Conservation (phyloP, 2,797 vertebrate species). For the Synanceia verrucosa region DNA sequence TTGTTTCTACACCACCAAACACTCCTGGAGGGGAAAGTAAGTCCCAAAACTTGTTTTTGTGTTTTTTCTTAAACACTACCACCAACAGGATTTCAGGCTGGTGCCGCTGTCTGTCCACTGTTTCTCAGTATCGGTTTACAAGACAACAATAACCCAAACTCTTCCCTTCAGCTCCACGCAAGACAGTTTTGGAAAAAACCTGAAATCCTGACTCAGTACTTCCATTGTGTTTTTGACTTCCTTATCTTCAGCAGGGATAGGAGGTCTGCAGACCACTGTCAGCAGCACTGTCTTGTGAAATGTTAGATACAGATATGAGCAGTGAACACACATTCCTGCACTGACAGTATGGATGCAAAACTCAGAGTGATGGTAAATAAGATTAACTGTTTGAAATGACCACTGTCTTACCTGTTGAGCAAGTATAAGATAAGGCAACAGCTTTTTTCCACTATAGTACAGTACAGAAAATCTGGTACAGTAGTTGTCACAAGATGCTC, state of each 20-base stretch:
- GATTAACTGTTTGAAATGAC: background rate
- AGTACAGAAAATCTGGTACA: background rate
- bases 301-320: background rate
- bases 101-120: background rate
- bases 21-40: constrained; percentile 99
- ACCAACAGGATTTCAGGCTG: constrained; percentile 20
- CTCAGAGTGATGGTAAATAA: no score
- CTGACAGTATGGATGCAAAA: background rate
- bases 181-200: constrained; percentile 26
- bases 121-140: background rate
- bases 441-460: no score
- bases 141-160: background rate
- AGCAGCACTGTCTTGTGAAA: constrained; percentile 17
- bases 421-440: background rate
- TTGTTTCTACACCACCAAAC: constrained; percentile 99
- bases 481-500: background rate
- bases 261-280: constrained; percentile 12
- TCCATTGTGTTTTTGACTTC: constrained; percentile 60
- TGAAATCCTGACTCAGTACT: constrained; percentile 55
- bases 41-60: constrained; percentile 56
- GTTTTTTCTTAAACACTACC: background rate
- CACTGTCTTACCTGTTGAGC: background rate
- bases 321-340: background rate
- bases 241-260: constrained; percentile 34
- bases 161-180: background rate